A percentile compares a stretch with the other conserved stretches of the same genome.
These are phyloP conservation scores for Myripristis murdjan DNA, from an alignment of 2,797 vertebrate species.

Conservation along the genomic window DNA sequence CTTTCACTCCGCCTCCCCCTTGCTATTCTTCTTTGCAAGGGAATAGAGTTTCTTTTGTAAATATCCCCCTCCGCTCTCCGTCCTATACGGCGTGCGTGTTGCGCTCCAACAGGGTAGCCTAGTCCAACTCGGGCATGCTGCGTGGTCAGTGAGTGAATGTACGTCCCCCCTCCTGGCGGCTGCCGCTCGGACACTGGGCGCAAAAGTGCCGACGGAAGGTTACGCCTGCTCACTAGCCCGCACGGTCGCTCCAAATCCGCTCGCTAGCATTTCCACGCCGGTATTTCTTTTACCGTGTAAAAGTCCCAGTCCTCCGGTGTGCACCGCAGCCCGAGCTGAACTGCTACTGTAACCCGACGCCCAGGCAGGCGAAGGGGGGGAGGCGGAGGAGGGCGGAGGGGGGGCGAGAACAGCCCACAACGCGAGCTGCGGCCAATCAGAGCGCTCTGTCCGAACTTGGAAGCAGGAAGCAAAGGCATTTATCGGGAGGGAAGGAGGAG, in stretches of 20 bases:
- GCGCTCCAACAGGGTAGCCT: constrained; percentile 57
- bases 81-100: constrained; percentile 61
- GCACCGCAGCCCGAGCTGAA: constrained; percentile 70
- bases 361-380: constrained; percentile 38
- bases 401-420: constrained; percentile 67
- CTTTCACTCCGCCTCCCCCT: constrained; percentile 65
- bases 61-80: constrained; percentile 71
- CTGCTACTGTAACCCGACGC: constrained; percentile 81
- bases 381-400: too few relatives aligned
- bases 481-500: constrained; percentile 49
- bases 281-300: constrained; percentile 22
- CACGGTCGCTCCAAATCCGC: constrained; percentile 44
- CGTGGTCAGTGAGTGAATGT: constrained; percentile 53
- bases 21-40: constrained; percentile 55
- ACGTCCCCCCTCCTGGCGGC: constrained; percentile 23
- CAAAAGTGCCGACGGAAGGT: constrained; percentile 39
- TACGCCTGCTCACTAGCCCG: constrained; percentile 38
- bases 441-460: constrained; percentile 72
- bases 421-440: constrained; percentile 78
- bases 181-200: constrained; percentile 26
- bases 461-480: constrained; percentile 77
- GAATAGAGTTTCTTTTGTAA: constrained; percentile 75
- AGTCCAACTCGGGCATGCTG: constrained; percentile 70
- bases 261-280: constrained; percentile 57
- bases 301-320: constrained; percentile 56